Evolutionary conservation across 1,140 invertebrate genomes (phyloP).

Genomic region (Thaumetopoea pityocampa): DNA sequence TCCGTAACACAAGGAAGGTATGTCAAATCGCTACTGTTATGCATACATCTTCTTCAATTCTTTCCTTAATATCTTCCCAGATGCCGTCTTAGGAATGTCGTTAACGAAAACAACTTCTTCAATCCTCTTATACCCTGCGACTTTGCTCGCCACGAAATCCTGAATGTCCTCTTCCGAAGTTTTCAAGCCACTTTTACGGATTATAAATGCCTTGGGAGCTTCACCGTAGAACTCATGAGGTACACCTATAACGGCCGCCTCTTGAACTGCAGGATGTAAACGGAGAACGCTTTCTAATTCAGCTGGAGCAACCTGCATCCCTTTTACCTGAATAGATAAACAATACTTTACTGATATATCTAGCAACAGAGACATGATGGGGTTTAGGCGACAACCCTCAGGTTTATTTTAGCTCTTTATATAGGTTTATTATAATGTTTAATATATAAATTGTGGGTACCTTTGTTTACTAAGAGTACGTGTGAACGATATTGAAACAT

Average conservation of each 20-base stretch:
- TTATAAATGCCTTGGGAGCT: slow-evolving; percentile 85
- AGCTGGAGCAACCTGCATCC: slow-evolving; percentile 90
- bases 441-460: no score
- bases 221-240: slow-evolving; percentile 87
- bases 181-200: slow-evolving; percentile 67
- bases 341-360: not conserved
- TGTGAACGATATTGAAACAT: no score
- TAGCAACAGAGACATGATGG: no score
- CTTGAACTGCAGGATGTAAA: slow-evolving; percentile 84
- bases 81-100: slow-evolving; percentile 84
- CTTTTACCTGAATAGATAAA: slow-evolving; percentile 70
- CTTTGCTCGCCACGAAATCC: slow-evolving; percentile 79
- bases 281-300: slow-evolving; percentile 90
- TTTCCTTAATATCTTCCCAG: slow-evolving; percentile 87
- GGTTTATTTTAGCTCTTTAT: no score
- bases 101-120: slow-evolving; percentile 83
- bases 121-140: slow-evolving; percentile 83
- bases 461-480: no score
- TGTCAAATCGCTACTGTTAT: slow-evolving; percentile 8
- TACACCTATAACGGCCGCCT: slow-evolving; percentile 91
- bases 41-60: slow-evolving; percentile 76
- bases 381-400: no score
- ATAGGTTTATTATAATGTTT: no score
- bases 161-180: slow-evolving; percentile 75
- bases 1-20: not conserved